Conservation (phyloP, 2,113 vertebrate genomes). For the Xenopus laevis region DNA sequence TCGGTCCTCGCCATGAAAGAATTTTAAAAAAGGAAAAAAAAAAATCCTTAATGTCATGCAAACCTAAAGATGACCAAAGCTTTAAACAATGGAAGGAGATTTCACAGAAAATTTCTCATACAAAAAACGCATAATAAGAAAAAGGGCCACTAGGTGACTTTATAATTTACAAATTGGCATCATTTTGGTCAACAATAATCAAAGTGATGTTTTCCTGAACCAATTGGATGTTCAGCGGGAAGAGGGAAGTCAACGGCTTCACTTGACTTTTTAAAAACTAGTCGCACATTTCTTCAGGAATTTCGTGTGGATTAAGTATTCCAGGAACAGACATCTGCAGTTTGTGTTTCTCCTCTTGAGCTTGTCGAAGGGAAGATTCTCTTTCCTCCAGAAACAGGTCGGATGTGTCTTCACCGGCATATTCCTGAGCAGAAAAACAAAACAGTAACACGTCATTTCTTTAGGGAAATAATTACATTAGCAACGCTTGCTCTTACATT, state of each 20-base stretch:
- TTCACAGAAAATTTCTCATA: conserved; percentile 87
- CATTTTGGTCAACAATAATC: conserved; percentile 93
- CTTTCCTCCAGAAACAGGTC: conserved; percentile 94
- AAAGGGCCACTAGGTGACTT: conserved; percentile 94
- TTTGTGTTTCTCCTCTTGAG: conserved; percentile 96
- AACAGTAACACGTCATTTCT: not conserved
- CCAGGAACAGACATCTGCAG: conserved; percentile 95
- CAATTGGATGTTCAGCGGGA: conserved; percentile 60
- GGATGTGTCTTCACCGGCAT: conserved; percentile 92
- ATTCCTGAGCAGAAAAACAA: conserved; percentile 69
- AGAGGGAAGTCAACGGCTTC: conserved; percentile 59
- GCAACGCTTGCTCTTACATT: too few relatives aligned
- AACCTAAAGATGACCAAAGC: conserved; percentile 78
- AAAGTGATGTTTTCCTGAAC: conserved; percentile 75
- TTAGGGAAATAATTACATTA: too few relatives aligned
- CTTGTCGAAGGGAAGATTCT: conserved; percentile 86
- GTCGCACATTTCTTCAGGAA: conserved; percentile 97
- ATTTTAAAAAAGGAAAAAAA: conserved; percentile 57
- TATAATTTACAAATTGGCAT: conserved; percentile 96
- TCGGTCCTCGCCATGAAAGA: conserved; percentile 72
- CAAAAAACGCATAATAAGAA: conserved; percentile 83
- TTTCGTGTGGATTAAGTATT: conserved; percentile 96
- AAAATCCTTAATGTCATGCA: conserved; percentile 72
- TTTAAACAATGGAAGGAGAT: conserved; percentile 84
- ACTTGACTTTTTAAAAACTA: conserved; percentile 69